A percentile compares a stretch with the other conserved stretches of the same genome.
Evolutionary conservation across 2,797 vertebrate genomes (phyloP).

Genomic region (Galagoides demidoff): DNA sequence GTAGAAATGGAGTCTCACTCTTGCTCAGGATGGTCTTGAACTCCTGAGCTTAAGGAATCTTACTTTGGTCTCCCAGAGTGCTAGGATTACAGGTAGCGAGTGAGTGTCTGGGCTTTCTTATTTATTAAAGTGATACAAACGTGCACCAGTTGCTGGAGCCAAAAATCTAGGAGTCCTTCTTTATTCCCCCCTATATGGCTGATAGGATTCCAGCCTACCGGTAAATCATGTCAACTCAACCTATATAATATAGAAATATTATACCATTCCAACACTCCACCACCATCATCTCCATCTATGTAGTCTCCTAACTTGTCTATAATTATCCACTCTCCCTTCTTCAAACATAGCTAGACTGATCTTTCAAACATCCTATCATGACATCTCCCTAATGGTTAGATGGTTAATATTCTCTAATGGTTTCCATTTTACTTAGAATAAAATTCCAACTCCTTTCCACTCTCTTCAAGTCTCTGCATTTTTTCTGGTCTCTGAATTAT

Average conservation of each 20-base stretch:
- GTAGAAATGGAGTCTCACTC: no score
- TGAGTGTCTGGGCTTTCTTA: not conserved
- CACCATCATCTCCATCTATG: not conserved
- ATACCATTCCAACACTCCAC: not conserved
- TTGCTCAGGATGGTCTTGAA: no score
- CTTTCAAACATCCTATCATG: not conserved
- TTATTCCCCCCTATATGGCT: not conserved
- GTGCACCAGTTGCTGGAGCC: not conserved
- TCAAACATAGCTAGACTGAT: not conserved
- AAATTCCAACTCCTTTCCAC: not conserved
- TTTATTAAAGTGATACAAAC: not conserved
- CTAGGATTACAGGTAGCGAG: no score
- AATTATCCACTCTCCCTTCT: not conserved
- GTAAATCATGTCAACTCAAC: not conserved
- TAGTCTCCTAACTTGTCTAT: not conserved
- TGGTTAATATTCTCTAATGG: not conserved
- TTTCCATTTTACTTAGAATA: constrained; percentile 14
- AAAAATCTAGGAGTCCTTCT: not conserved
- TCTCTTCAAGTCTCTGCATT: not conserved
- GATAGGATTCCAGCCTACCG: not conserved
- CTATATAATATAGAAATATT: not conserved
- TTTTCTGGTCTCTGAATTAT: not conserved
- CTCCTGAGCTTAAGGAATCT: no score
- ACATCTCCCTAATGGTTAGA: not conserved
- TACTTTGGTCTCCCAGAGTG: no score